Evolutionary conservation across 1,140 invertebrate genomes (phyloP), one percentile per base, ranked within the genome.

Genomic region (Geopemphigus sp.): DNA sequence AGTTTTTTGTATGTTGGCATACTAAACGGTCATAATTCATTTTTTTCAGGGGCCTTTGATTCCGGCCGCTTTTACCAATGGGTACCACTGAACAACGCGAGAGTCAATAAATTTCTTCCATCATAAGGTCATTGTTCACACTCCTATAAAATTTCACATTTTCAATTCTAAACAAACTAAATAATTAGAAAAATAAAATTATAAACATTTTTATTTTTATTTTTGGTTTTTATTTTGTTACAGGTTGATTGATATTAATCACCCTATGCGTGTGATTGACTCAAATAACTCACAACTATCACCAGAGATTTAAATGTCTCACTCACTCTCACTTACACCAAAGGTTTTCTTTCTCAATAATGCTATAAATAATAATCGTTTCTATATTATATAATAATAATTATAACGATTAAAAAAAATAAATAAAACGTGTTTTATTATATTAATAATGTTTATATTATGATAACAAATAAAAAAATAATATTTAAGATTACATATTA

Each of bases 11-110:
- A n/a, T n/a, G n/a, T n/a, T n/a, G n/a, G n/a, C n/a, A n/a, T n/a
- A n/a, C n/a, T n/a, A n/a, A n/a, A n/a, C n/a, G n/a, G n/a, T n/a
- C n/a, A n/a, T n/a, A n/a, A n/a, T n/a, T n/a, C n/a, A n/a, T 39
- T 39, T 39, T 39, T 39, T 86, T 84, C 84, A 87, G 88, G 86
- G 87, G 83, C 83, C 88, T 82, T 84, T 87, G 85, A 85, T 88
- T 85, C 85, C 89, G 84, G 88, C 87, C 84, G 85, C 85, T 82
- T 88, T 87, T 84, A 87, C 87, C 83, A 88, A 88, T 84, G 87
- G 87, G 83, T 87, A 87, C 84, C 87, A 87, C 83, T 88, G 86
- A 87, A 81, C 80, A 78, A 78, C 73, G 57, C 73, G 6, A 78
- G 73, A 78, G 73, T 78, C 73, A 78, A 78, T 47, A 78, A 78